Evolutionary conservation across 2,113 vertebrate genomes (phyloP).

Genomic region (Pollimyrus isidori): DNA sequence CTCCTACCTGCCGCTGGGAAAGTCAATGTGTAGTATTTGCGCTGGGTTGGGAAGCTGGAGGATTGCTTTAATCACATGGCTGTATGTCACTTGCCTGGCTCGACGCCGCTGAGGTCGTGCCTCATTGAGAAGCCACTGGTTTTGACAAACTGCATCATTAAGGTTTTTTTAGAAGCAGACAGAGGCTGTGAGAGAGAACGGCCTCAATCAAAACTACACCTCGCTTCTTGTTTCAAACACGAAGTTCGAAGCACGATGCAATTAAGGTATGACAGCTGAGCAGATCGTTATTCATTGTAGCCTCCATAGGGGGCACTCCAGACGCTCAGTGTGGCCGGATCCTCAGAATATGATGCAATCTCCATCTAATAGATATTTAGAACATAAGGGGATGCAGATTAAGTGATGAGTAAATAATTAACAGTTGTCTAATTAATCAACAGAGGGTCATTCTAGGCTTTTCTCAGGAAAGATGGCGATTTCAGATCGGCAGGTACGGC

Average conservation of each 20-base stretch:
- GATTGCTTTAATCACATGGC: not conserved
- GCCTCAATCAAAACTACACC: not conserved
- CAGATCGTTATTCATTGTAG: not conserved
- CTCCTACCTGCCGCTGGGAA: not conserved
- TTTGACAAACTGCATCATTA: not conserved
- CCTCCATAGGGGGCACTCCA: not conserved
- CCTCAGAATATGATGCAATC: not conserved
- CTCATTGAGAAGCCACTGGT: not conserved
- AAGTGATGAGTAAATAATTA: conserved; percentile 7
- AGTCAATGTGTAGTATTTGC: not conserved
- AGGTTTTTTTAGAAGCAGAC: not conserved
- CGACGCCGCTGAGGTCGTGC: not conserved
- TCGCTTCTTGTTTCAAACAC: not conserved
- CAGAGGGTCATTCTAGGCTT: not conserved
- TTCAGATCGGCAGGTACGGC: not conserved
- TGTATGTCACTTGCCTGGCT: too few relatives aligned
- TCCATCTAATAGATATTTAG: not conserved
- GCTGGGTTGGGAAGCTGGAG: not conserved
- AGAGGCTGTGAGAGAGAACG: not conserved
- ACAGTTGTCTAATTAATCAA: not conserved
- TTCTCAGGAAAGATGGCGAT: not conserved
- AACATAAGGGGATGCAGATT: conserved; percentile 3
- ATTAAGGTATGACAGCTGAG: not conserved
- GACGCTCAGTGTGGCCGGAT: not conserved
- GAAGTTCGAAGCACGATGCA: not conserved